Base-by-base conservation (phyloP, 2,797 vertebrate genomes). In the Brachyalestes nurse region DNA sequence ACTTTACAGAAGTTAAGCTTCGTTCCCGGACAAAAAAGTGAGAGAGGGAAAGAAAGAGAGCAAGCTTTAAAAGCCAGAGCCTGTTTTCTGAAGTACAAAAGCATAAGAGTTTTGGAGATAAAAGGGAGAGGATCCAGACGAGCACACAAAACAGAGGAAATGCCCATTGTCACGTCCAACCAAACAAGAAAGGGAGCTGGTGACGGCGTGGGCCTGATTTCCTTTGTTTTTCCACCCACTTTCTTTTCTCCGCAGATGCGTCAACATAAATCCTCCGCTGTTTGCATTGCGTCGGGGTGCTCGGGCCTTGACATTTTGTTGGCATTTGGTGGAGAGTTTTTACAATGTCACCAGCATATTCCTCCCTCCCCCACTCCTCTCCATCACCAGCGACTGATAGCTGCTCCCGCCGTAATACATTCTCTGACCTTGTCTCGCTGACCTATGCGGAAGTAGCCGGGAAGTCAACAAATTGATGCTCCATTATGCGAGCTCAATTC, bases 401-500 rank as follows among this genome's bases (percentile, higher is more conserved):
- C 83, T 78, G 72, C 71, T 28, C 64, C 65, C 38, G 2, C 21
- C 6, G 17, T 82, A 83, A 81, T 82, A 64, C 66, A 85, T 78
- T 61, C 47, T 17, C 23, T 76, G 80, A 84, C 86, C 78, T 87
- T 86, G 83, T 75, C 80, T 75, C 9, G 10, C 65, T 77, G 80
- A 83, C 81, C 73, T 49, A 25, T 69, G 75, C 12, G 47, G 77
- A 47, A 23, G 72, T 49, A 62, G 21, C 40, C 40, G 69, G 45
- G 47, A 80, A 79, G 77, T 77, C 85, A 81, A 81, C 82, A 83
- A 82, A 85, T 78, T 75, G 79, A 77, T 62, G 66, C 16, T 76
- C 65, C 76, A 86, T 88, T 79, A 88, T 80, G 76, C 80, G 72
- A 73, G 58, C 49, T 78, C 65, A 60, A 72, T 82, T 84, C 84